These are phyloP conservation scores for Felis catus DNA, from an alignment of 2,113 vertebrate genomes.

Conservation along the genomic window F.catus_Fca126_mat1.0 CM031424.1:27951001-27951500, in stretches of 20 bases:
- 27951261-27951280: background rate
- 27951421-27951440: background rate
- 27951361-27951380: background rate
- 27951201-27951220: background rate
- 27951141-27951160: fast-evolving
- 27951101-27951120: background rate
- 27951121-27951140: background rate
- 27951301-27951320: background rate
- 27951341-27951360: background rate
- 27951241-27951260: background rate
- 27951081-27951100: background rate
- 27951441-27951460: background rate
- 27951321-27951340: background rate
- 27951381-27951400: background rate
- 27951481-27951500: background rate
- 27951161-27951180: background rate
- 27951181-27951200: background rate
- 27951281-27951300: background rate
- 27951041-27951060: background rate
- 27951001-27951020: background rate
- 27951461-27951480: background rate
- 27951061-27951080: background rate
- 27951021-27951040: background rate
- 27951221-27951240: background rate
- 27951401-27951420: background rate